Percentiles rank a stretch among this genome's conserved stretches.
Evolutionary conservation across 2,888 invertebrate genomes (phyloP).

Genomic region (Caenorhabditis japonica): DNA sequence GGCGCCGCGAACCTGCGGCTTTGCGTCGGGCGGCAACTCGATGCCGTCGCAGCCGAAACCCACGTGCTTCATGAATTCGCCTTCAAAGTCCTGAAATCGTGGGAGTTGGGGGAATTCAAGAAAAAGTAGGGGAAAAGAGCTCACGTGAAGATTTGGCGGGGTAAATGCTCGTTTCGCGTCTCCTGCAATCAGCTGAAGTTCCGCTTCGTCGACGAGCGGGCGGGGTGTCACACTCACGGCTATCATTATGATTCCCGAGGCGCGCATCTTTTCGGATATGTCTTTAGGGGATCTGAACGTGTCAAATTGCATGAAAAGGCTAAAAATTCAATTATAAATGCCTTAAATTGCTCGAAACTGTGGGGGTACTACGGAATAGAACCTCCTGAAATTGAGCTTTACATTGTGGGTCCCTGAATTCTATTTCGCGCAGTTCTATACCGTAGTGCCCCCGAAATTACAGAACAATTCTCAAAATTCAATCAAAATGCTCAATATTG

Average conservation of each 20-base stretch:
- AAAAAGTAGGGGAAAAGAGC: background rate
- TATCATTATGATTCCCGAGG: conserved; percentile 63
- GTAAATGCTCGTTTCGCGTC: conserved; percentile 68
- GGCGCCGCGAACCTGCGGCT: conserved; percentile 72
- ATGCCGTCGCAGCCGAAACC: conserved; percentile 74
- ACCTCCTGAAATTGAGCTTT: too few species aligned
- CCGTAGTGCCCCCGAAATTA: too few species aligned
- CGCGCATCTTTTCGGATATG: conserved; percentile 56
- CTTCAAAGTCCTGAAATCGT: conserved; percentile 68
- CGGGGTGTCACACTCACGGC: conserved; percentile 71
- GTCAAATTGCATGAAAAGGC: too few species aligned
- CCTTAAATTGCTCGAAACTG: too few species aligned
- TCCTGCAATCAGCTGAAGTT: conserved; percentile 70
- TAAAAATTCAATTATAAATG: background rate
- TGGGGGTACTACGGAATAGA: too few species aligned
- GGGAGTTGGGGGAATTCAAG: background rate
- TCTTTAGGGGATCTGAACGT: conserved; percentile 48
- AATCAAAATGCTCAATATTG: too few species aligned
- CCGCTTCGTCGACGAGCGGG: conserved; percentile 70
- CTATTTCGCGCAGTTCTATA: too few species aligned
- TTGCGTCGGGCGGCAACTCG: conserved; percentile 68
- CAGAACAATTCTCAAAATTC: too few species aligned
- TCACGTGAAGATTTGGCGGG: conserved; percentile 66
- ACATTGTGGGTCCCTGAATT: too few species aligned
- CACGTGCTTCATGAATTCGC: conserved; percentile 71